A percentile compares a stretch with the other conserved stretches of the same genome.
These are phyloP conservation scores for Orthonevra nobilis DNA, from an alignment of 2,888 invertebrate species.

Conservation along the genomic window DNA sequence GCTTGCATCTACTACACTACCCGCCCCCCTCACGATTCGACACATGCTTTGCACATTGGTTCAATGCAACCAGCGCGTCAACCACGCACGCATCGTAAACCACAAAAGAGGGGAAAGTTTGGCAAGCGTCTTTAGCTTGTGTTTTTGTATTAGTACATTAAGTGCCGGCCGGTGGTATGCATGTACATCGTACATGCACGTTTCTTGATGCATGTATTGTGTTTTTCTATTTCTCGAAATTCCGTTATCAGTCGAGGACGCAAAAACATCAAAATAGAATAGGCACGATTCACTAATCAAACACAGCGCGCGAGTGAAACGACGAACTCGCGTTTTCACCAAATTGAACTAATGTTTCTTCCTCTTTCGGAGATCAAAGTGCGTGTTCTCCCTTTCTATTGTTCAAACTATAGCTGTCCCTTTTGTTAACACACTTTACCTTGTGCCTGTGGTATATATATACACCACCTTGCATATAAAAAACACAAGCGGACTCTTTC, in stretches of 20 bases:
- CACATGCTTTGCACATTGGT: slow-evolving; percentile 21
- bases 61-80: neutral
- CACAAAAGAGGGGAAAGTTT: too few relatives aligned
- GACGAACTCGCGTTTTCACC: too few relatives aligned
- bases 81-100: slow-evolving; percentile 5
- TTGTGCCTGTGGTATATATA: too few relatives aligned
- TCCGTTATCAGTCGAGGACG: slow-evolving; percentile 25
- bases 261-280: slow-evolving; percentile 33
- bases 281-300: too few relatives aligned
- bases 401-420: slow-evolving; percentile 19
- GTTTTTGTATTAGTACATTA: neutral
- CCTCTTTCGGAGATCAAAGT: too few relatives aligned
- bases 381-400: slow-evolving; percentile 1
- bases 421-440: slow-evolving; percentile 39
- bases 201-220: too few relatives aligned
- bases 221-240: neutral
- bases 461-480: slow-evolving; percentile 7
- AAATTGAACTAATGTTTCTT: too few relatives aligned
- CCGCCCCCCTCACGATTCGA: neutral
- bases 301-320: too few relatives aligned
- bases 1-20: too few relatives aligned
- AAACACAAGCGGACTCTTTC: slow-evolving; percentile 4
- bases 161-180: slow-evolving; percentile 60
- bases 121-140: too few relatives aligned
- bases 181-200: too few relatives aligned